Evolutionary conservation across 2,888 invertebrate species (phyloP).

Genomic region (Drosophila merina): DNA sequence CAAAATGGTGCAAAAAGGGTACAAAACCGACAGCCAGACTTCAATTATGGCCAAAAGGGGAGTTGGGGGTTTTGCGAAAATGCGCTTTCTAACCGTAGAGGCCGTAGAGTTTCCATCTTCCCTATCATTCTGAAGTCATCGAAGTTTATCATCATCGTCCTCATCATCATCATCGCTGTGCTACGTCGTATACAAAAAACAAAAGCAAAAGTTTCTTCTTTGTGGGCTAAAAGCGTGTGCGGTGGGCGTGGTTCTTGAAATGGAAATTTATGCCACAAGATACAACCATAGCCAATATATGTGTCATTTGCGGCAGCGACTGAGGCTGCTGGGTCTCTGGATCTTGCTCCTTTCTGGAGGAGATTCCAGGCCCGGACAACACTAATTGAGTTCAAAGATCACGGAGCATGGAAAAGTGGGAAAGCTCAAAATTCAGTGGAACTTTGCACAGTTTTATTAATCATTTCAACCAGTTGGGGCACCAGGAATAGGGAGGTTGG

Average conservation of each 20-base stretch:
- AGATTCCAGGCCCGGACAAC: slow-evolving; percentile 34
- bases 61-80: slow-evolving; percentile 12
- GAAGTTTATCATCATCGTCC: slow-evolving; percentile 70
- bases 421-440: slow-evolving; percentile 46
- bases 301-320: slow-evolving; percentile 60
- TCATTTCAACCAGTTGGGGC: slow-evolving; percentile 39
- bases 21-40: slow-evolving; percentile 45
- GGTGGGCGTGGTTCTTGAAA: slow-evolving; percentile 63
- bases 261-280: slow-evolving; percentile 60
- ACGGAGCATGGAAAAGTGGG: slow-evolving; percentile 58
- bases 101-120: slow-evolving; percentile 3
- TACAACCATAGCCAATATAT: slow-evolving; percentile 53
- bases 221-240: slow-evolving; percentile 64
- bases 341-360: neutral
- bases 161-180: slow-evolving; percentile 37
- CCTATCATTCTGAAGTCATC: slow-evolving; percentile 69
- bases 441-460: slow-evolving; percentile 58
- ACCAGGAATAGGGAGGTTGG: neutral
- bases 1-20: slow-evolving; percentile 71
- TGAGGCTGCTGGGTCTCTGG: neutral
- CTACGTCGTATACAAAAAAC: slow-evolving; percentile 22
- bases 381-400: slow-evolving; percentile 74
- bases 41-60: slow-evolving; percentile 32
- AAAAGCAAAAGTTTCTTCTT: slow-evolving; percentile 58
- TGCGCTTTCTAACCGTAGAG: slow-evolving; percentile 60